Conservation (phyloP, 2,113 vertebrate species). For the Quiscalus mexicanus region DNA sequence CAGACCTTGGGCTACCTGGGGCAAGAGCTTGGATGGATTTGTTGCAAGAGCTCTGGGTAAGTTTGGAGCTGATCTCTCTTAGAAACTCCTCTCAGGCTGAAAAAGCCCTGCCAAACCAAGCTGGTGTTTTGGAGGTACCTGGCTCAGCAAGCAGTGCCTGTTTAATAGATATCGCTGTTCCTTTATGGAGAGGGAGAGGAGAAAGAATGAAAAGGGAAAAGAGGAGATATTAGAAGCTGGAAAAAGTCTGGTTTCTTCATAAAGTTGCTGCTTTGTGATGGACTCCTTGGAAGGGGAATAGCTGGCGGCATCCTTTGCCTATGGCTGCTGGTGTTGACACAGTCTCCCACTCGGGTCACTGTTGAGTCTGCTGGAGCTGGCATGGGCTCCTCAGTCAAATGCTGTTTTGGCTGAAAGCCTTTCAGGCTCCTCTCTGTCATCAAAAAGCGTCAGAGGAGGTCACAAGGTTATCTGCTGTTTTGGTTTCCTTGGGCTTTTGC, state of each 20-base stretch:
- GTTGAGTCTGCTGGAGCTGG: background rate
- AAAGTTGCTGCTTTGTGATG: background rate
- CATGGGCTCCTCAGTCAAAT: background rate
- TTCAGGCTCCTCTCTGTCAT: background rate
- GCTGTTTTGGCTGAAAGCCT: background rate
- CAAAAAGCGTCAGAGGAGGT: background rate
- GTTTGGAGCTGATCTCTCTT: background rate
- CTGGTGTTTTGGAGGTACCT: background rate
- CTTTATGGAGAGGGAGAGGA: background rate
- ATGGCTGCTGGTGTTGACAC: background rate
- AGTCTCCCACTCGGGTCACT: background rate
- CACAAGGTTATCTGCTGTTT: background rate
- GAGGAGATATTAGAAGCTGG: background rate
- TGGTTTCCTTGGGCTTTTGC: background rate
- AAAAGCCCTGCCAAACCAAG: background rate
- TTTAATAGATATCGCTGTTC: background rate
- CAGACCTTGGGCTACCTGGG: background rate
- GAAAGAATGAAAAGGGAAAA: background rate
- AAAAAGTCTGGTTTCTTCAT: background rate
- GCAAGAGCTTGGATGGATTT: background rate
- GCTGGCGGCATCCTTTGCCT: background rate
- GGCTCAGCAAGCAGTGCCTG: background rate
- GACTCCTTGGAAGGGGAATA: background rate
- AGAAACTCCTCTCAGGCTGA: background rate
- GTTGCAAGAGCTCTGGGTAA: background rate